Evolutionary conservation across 2,113 vertebrate genomes (phyloP).

Genomic region (Lichenostomus cassidix): DNA sequence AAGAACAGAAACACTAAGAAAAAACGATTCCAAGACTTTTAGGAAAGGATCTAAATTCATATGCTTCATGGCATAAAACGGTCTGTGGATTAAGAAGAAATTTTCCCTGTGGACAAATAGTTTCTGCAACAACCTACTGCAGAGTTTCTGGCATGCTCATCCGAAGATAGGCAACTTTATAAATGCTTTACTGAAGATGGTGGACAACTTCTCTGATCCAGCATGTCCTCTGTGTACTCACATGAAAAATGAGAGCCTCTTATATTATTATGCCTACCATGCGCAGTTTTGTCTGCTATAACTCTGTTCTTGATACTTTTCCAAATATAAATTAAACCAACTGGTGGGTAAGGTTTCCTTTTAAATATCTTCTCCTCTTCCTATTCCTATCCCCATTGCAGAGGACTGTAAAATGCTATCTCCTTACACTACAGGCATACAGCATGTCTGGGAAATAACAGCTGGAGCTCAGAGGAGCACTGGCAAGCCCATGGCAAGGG

Average conservation of each 20-base stretch:
- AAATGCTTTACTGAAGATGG: not conserved
- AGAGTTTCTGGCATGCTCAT: not conserved
- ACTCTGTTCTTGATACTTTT: not conserved
- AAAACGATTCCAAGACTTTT: not conserved
- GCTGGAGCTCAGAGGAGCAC: not conserved
- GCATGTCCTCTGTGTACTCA: not conserved
- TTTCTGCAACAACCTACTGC: not conserved
- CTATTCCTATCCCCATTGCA: not conserved
- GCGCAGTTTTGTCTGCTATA: not conserved
- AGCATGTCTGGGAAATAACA: not conserved
- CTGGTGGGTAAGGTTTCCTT: not conserved
- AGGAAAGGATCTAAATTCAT: not conserved
- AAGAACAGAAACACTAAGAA: not conserved
- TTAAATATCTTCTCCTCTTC: not conserved
- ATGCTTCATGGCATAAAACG: not conserved
- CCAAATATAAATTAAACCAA: constrained; percentile 20
- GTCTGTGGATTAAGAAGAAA: not conserved
- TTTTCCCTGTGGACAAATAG: not conserved
- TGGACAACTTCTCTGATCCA: not conserved
- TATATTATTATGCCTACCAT: not conserved
- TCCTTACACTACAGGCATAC: not conserved
- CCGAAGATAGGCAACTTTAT: not conserved
- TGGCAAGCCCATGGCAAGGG: not conserved
- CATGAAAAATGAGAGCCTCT: not conserved
- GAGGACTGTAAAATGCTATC: not conserved